Base-by-base conservation (phyloP, 1,140 invertebrate genomes). In the Cephus cinctus region DNA sequence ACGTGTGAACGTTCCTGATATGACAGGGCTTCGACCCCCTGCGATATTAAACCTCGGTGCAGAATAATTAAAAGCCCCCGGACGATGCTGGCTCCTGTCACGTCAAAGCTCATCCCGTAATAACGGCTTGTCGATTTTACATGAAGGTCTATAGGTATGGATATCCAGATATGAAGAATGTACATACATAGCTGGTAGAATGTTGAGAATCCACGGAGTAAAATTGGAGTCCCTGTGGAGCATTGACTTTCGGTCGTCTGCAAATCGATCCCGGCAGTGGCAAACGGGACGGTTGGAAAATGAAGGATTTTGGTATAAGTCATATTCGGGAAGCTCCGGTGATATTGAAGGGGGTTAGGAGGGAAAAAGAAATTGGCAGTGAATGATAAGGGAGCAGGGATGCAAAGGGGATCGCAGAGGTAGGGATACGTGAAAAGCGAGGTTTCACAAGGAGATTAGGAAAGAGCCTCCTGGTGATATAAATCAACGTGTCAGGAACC, bases 61-160 rank as follows among this genome's bases (percentile, higher is more conserved):
- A 39, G 61, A 66, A 69, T 72, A 72, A 72, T 72, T 72, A 67
- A 71, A 70, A 67, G 56, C 57, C n/a, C n/a, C n/a, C n/a, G n/a
- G n/a, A n/a, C n/a, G n/a, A n/a, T n/a, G n/a, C n/a, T n/a, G n/a
- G n/a, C n/a, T n/a, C n/a, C n/a, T n/a, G n/a, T n/a, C n/a, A n/a
- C n/a, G n/a, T n/a, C n/a, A n/a, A n/a, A n/a, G n/a, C n/a, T n/a
- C 47, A 52, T 55, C 45, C 53, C 18, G 40, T 35, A 43, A 41
- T 43, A 50, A 54, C 47, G 46, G 40, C 31, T 39, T 47, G 44
- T 47, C 57, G 35, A 59, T 59, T 47, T 50, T 47, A 43, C 31
- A 31, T 45, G n/a, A n/a, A n/a, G n/a, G n/a, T n/a, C n/a, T n/a
- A n/a, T n/a, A n/a, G n/a, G n/a, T n/a, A n/a, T n/a, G n/a, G n/a